Base-by-base conservation (phyloP, 2,888 invertebrate genomes). In the Junonia oenone region DNA sequence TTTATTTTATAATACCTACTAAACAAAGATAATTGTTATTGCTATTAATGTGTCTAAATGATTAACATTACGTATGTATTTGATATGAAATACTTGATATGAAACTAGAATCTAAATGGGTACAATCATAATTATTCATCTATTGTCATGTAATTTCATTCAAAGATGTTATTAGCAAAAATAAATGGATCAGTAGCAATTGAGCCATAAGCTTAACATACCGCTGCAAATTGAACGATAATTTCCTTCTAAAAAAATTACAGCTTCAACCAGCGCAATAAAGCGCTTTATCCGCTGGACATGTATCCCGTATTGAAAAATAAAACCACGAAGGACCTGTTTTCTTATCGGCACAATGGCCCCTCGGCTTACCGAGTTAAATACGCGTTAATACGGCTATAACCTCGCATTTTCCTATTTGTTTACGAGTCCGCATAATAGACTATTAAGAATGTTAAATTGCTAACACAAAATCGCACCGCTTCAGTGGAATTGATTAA, bases 371-470 rank as follows among this genome's bases (percentile, higher is more conserved):
- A 31, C 54, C 40, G 47, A 40, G 46, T 58, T 59, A 62, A 66
- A 65, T 62, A 76, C 73, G 75, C 80, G 72, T 78, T 75, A 79
- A 78, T 75, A 68, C 72, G 68, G 70, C 73, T 71, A 76, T 76
- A 76, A 76, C 68, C 27, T 46, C 63, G 66, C 66, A 67, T 75
- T 71, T 78, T 75, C 75, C 77, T 78, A 79, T 81, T 80, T 77
- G 78, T 80, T 81, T 80, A 79, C 70, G 79, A 73, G 63, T 69
- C 66, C 38, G 62, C 64, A 70, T 71, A 75, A 75, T 75, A 69
- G 70, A 58, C 70, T 69, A 74, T 74, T 74, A 72, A 65, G 64
- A 57, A 65, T 65, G 65, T 67, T 70, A 66, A 72, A 72, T 69
- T 66, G 65, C 64, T 67, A 67, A 68, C 66, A 64, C 66, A 57